Conservation (phyloP, 2,113 vertebrate species). For the Embiotoca jacksoni region DNA sequence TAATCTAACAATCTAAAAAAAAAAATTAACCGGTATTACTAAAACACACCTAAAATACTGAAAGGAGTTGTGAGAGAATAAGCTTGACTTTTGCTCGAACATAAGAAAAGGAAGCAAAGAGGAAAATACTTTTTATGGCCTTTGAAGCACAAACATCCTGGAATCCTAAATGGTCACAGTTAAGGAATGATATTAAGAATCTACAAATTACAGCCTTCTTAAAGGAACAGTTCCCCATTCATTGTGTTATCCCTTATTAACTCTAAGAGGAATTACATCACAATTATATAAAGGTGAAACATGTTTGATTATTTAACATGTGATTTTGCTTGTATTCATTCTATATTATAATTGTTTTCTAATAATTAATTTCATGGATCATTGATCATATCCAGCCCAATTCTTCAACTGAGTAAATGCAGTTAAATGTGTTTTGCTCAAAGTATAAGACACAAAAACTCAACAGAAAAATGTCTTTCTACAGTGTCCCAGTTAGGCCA, state of each 20-base stretch:
- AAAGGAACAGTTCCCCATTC: constrained; percentile 16
- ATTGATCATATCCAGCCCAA: no score
- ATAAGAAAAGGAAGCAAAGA: constrained; percentile 31
- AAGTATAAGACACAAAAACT: no score
- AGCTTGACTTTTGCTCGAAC: constrained; percentile 2
- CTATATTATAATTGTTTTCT: no score
- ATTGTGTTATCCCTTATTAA: not conserved
- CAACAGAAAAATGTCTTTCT: no score
- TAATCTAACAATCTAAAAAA: not conserved
- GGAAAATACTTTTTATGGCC: constrained; percentile 48
- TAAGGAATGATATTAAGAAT: constrained; percentile 34
- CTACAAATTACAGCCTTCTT: constrained; percentile 13
- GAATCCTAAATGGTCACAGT: constrained; percentile 34
- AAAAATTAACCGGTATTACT: not conserved
- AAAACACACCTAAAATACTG: not conserved
- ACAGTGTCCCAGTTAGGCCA: no score
- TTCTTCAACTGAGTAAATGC: no score
- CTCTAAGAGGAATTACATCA: not conserved
- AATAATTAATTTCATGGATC: no score
- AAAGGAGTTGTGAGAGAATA: not conserved
- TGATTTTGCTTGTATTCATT: no score
- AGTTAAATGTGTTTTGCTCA: no score
- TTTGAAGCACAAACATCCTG: constrained; percentile 60
- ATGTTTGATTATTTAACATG: no score
- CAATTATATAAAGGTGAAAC: no score